Evolutionary conservation across 2,888 invertebrate genomes (phyloP).

Genomic region (Leptopilina drosophilae): DNA sequence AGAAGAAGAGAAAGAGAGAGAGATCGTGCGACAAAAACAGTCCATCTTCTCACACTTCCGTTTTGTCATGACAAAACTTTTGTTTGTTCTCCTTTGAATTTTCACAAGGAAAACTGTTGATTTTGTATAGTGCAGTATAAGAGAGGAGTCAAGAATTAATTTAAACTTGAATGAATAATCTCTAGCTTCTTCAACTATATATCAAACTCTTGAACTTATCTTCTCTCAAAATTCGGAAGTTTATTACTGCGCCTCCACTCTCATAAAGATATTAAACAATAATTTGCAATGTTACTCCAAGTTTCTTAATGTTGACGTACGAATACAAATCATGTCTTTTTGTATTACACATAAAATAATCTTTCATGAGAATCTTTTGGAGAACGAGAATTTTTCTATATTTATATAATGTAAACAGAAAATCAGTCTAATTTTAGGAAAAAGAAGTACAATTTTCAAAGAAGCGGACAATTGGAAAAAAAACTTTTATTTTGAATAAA

Average conservation of each 20-base stretch:
- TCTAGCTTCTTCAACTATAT: slow-evolving; percentile 11
- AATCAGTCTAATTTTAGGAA: too few species aligned
- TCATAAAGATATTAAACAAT: slow-evolving; percentile 17
- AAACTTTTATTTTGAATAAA: too few species aligned
- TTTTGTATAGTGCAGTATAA: not conserved
- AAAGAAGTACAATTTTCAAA: too few species aligned
- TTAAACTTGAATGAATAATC: slow-evolving; percentile 20
- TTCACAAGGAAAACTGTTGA: slow-evolving; percentile 16
- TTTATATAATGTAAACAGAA: too few species aligned
- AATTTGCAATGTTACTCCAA: slow-evolving; percentile 3
- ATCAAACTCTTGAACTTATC: slow-evolving; percentile 13
- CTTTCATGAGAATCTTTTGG: too few species aligned
- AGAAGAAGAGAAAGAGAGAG: not conserved
- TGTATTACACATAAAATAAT: too few species aligned
- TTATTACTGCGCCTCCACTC: slow-evolving; percentile 9
- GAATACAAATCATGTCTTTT: not conserved
- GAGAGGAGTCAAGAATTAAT: slow-evolving; percentile 12
- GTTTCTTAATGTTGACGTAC: not conserved
- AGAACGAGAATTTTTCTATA: too few species aligned
- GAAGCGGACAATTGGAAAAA: too few species aligned
- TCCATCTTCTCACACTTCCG: slow-evolving; percentile 2
- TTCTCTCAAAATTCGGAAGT: slow-evolving; percentile 3
- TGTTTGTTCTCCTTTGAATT: slow-evolving; percentile 19
- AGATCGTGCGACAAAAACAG: slow-evolving; percentile 12
- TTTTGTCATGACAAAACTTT: slow-evolving; percentile 15